phyloP scores from a whole-genome alignment of 2,888 invertebrate species.

The Tetranychus piercei region DNA sequence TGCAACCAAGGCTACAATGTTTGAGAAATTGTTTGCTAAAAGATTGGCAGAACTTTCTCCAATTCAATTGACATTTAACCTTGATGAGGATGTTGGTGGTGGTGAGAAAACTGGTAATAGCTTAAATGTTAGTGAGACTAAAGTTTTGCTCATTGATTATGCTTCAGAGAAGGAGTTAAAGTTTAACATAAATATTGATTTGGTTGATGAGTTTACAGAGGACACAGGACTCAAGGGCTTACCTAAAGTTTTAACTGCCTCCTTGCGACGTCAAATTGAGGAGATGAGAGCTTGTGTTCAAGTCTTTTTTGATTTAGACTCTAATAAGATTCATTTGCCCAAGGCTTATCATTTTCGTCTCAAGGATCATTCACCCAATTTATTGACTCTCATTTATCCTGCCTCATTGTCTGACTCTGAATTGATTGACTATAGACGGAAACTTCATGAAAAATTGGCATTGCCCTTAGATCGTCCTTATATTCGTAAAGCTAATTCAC shows the following conservation, averaged over 20 bases:
- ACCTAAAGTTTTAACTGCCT: not conserved
- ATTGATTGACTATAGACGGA: not conserved
- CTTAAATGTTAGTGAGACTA: not conserved
- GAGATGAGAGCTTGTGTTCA: not conserved
- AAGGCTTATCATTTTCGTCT: slow-evolving; percentile 15
- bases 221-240: not conserved
- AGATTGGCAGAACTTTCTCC: not conserved
- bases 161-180: not conserved
- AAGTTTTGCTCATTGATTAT: not conserved
- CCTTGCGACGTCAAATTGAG: not conserved
- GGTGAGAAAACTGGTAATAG: not conserved
- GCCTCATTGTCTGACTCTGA: not conserved
- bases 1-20: not conserved
- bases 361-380: slow-evolving; percentile 9
- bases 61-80: not conserved
- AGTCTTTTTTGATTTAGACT: not conserved
- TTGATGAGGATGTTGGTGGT: not conserved
- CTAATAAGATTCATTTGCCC: slow-evolving; percentile 10
- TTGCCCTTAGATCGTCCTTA: slow-evolving; percentile 18
- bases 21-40: not conserved
- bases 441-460: slow-evolving; percentile 8
- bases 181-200: not conserved
- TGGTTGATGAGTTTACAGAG: not conserved
- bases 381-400: slow-evolving; percentile 15
- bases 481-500: slow-evolving; percentile 16